Base-by-base conservation (phyloP, 2,888 invertebrate genomes). In the Drosophila neotestacea region DNA sequence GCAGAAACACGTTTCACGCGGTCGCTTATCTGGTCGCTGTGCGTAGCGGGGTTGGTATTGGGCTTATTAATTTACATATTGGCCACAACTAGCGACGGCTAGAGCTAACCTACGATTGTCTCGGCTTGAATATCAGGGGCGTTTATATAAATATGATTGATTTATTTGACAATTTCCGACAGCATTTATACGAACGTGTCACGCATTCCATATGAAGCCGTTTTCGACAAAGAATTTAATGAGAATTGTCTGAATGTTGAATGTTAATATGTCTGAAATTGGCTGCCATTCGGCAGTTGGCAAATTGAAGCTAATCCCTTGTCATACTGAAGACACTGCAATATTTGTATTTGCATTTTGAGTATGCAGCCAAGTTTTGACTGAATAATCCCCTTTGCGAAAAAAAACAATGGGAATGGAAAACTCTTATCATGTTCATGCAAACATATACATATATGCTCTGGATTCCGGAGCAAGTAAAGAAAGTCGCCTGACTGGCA, bases 81-180 rank as follows among this genome's bases (percentile, higher is more conserved):
- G 67, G 46, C 22, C 50, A 58, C 44, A 51, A 38, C 58, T 71
- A 60, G 56, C 62, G 48, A 39, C 50, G 55, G 54, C 70, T 47
- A 34, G 54, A 55, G 67, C 13, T 62, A 66, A 66, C 59, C 64
- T 59, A 76, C 61, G 66, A 50, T 34, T 60, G 60, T 64, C 59
- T 59, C 34, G 63, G 58, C 32, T 73, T 51, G 79, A 65, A 67
- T 89, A 83, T 82, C 90, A 88, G 76, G 80, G 84, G 78, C 83
- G 82, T 89, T 87, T 77, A 72, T 78, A 90, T 91, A 87, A 90
- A 89, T 89, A 88, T 91, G 91, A 91, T 80, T 90, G 91, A 90
- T 90, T 90, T 90, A 90, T 91, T 86, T 83, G 91, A 90, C 91
- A 88, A 85, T 83, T 88, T 88, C 86, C 82, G 85, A 88, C 88